Evolutionary conservation across 92 coral and sea anemone genomes (phyloP), one percentile per base, ranked within the genome.

Genomic region (Virgularia gustaviana): DNA sequence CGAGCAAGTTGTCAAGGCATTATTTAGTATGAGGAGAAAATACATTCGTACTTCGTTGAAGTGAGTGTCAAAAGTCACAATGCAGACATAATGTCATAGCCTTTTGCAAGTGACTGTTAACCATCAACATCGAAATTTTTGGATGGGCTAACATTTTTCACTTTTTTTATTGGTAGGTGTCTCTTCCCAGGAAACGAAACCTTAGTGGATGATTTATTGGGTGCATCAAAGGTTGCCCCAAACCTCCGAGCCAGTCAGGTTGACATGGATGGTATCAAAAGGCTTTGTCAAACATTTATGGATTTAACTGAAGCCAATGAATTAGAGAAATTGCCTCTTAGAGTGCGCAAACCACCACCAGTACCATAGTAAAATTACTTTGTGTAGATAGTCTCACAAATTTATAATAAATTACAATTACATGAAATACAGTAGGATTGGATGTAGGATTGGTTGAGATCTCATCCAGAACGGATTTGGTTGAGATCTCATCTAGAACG

Each of bases 1-100:
- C 10, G 98, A 92, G 54, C 98, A 92, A 78, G 88, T 92, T 0
- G 98, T 92, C 39, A 92, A 92, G 49, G 96, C 96, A n/a, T 84
- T 87, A 23, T 92, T 86, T 81, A 68, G 88, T 11, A 85, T 79
- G 87, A 82, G 89, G 41, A 72, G 96, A 31, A 92, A 92, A 72
- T 79, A 76, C 57, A 83, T 92, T 36, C 89, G 89, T 76, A 84
- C 87, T 54, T 88, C 98, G 0, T 76, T 92, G 16, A 83, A 81
- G 98, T 92, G 58, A 68, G 95, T 80, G 1, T 6, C 7, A 23
- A 25, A 8, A 11, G n/a, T 60, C 18, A n/a, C 55, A 47, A 25
- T 25, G 55, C 1, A 3, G 20, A 25, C 23, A 47, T 49, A 3
- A 49, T 1, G 22, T 2, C 1, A 0, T 0, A 0, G 1, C 1